phyloP scores from a whole-genome alignment of 2,113 vertebrate genomes.

The Spea multiplicata region DNA sequence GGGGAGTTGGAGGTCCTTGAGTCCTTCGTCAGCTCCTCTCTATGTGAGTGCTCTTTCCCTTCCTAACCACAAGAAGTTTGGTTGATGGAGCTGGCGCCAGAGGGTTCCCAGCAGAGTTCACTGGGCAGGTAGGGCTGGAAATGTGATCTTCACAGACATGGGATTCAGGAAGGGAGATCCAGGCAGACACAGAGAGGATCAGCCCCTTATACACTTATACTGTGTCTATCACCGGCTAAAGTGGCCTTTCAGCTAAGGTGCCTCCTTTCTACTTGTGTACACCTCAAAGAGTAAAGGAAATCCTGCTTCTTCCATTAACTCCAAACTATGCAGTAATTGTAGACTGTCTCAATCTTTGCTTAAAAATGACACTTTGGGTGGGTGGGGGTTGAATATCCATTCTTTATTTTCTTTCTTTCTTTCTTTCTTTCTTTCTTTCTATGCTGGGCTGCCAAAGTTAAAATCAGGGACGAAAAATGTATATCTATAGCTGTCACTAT shows the following conservation, averaged over 20 bases:
- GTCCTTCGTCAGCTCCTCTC: conserved; percentile 52
- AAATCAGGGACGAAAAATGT: too few relatives aligned
- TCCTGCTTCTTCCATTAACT: conserved; percentile 43
- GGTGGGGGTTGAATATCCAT: not conserved
- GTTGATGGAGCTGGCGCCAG: conserved; percentile 76
- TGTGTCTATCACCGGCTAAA: conserved; percentile 45
- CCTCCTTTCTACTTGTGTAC: conserved; percentile 37
- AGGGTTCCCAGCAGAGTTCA: conserved; percentile 68
- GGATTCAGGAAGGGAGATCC: conserved; percentile 2
- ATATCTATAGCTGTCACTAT: not conserved
- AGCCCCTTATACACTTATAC: conserved; percentile 29
- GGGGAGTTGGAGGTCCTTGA: conserved; percentile 25
- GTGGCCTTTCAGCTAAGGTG: conserved; percentile 45
- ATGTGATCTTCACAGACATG: conserved; percentile 55
- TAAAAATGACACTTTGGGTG: conserved; percentile 20
- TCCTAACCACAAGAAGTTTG: conserved; percentile 65
- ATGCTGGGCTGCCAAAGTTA: too few relatives aligned
- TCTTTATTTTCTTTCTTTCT: too few relatives aligned
- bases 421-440: too few relatives aligned
- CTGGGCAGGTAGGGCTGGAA: conserved; percentile 61
- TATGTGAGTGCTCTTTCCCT: conserved; percentile 28
- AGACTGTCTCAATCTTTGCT: conserved; percentile 1
- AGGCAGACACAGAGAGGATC: not conserved
- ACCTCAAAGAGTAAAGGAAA: conserved; percentile 47
- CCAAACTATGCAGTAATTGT: conserved; percentile 39